A percentile compares a stretch with the other conserved stretches of the same genome.
Evolutionary conservation across 2,888 invertebrate genomes (phyloP).

Genomic region (Nomada ruficornis): DNA sequence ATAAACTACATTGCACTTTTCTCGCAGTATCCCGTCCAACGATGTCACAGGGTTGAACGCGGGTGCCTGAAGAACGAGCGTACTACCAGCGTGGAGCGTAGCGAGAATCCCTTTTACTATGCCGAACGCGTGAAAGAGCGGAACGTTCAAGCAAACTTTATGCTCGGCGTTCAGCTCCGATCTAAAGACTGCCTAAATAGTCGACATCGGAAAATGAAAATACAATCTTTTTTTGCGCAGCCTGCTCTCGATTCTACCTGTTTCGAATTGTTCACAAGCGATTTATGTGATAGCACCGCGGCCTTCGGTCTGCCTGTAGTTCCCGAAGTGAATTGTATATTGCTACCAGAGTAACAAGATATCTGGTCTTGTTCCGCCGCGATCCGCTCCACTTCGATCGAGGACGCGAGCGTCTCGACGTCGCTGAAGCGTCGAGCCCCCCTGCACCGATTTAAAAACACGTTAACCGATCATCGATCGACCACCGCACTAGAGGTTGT

Average conservation of each 20-base stretch:
- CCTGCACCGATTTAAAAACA: constrained; percentile 66
- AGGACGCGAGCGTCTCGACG: constrained; percentile 80
- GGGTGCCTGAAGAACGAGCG: constrained; percentile 87
- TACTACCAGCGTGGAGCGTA: constrained; percentile 87
- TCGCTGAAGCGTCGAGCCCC: constrained; percentile 85
- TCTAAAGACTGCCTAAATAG: constrained; percentile 77
- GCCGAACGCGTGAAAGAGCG: constrained; percentile 94
- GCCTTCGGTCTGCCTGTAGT: constrained; percentile 94
- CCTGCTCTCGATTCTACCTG: constrained; percentile 81
- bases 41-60: constrained; percentile 87
- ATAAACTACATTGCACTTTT: constrained; percentile 89
- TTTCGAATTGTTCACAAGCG: constrained; percentile 91
- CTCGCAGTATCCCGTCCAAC: constrained; percentile 87
- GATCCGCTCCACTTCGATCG: constrained; percentile 79
- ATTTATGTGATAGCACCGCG: constrained; percentile 89
- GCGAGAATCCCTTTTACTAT: constrained; percentile 87
- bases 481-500: neutral
- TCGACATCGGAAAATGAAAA: neutral
- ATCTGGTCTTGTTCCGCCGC: constrained; percentile 86
- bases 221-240: neutral
- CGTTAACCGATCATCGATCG: constrained; percentile 39
- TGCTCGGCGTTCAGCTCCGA: constrained; percentile 84
- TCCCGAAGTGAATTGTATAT: constrained; percentile 94
- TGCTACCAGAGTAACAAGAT: constrained; percentile 89
- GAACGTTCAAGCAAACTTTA: constrained; percentile 88